Evolutionary conservation across 2,797 vertebrate species (phyloP).

Genomic region (Coendou prehensilis): DNA sequence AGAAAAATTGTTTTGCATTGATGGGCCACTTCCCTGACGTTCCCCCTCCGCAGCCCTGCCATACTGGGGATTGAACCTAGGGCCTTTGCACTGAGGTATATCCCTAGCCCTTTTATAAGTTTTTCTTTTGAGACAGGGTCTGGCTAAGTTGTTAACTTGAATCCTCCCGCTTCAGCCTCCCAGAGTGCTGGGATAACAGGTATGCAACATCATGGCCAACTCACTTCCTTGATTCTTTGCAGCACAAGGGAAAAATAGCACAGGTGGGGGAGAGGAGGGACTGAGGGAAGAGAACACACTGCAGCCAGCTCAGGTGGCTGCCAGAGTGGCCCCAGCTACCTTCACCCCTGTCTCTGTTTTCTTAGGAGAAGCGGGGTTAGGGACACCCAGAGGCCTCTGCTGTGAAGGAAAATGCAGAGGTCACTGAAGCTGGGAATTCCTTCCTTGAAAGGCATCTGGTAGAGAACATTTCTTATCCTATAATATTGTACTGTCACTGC

Average conservation of each 20-base stretch:
- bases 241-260: not conserved
- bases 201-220: not conserved
- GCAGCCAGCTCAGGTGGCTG: not conserved
- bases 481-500: not conserved
- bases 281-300: no score
- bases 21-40: not conserved
- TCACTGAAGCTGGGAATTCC: fast-evolving
- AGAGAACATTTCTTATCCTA: not conserved
- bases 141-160: not conserved
- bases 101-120: not conserved
- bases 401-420: not conserved
- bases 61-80: not conserved
- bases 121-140: not conserved
- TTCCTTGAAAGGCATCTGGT: not conserved
- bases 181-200: not conserved
- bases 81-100: not conserved
- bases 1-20: constrained; percentile 2
- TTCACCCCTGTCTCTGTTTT: not conserved
- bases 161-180: not conserved
- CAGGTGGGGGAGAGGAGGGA: fast-evolving
- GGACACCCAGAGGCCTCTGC: not conserved
- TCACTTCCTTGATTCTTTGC: constrained; percentile 43
- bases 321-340: not conserved
- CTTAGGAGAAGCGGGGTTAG: not conserved
- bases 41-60: not conserved